Evolutionary conservation across 2,888 invertebrate species (phyloP).

Genomic region (Brenthis daphne): DNA sequence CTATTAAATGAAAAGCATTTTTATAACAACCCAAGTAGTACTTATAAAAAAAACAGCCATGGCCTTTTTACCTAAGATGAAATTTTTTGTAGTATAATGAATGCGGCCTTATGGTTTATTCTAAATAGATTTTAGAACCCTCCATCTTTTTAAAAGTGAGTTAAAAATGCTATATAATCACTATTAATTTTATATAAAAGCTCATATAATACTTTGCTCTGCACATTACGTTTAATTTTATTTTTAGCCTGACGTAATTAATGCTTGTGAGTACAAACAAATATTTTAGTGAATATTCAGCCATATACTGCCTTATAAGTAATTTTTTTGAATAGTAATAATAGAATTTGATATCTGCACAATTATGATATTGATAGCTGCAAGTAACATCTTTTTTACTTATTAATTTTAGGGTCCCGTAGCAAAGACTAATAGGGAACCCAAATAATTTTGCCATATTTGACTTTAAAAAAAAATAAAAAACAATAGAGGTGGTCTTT

Average conservation of each 20-base stretch:
- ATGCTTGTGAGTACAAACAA: conserved; percentile 13
- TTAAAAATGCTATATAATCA: background rate
- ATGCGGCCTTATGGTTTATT: too few species aligned
- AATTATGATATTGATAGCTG: background rate
- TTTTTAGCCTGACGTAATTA: conserved; percentile 3
- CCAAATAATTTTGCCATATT: too few species aligned
- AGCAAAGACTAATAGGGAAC: too few species aligned
- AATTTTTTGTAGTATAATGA: too few species aligned
- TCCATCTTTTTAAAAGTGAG: too few species aligned
- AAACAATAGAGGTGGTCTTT: too few species aligned
- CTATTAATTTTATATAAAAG: background rate
- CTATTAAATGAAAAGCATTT: background rate
- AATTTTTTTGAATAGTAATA: background rate
- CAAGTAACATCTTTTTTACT: background rate
- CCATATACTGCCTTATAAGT: conserved; percentile 19
- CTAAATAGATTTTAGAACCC: too few species aligned
- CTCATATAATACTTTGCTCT: background rate
- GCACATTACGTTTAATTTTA: background rate
- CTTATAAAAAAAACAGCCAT: background rate
- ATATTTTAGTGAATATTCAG: conserved; percentile 1
- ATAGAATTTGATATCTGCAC: background rate
- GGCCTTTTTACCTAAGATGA: too few species aligned
- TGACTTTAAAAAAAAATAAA: too few species aligned
- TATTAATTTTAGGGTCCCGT: too few species aligned
- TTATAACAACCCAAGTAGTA: background rate